Evolutionary conservation across 2,888 invertebrate genomes (phyloP).

Genomic region (Orthonychiurus folsomi): DNA sequence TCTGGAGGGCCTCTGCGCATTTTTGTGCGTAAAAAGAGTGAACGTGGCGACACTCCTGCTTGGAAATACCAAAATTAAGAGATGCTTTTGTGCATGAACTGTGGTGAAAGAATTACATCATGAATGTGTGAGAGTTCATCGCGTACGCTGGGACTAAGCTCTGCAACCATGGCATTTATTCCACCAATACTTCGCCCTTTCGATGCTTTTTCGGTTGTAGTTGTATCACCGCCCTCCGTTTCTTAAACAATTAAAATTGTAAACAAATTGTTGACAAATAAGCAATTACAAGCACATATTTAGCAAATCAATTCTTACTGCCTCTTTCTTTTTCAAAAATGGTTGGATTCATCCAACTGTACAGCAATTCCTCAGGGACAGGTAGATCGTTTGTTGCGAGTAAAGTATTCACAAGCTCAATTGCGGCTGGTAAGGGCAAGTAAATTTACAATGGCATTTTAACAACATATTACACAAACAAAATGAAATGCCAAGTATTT

Average conservation of each 20-base stretch:
- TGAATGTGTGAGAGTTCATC: slow-evolving; percentile 12
- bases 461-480: neutral
- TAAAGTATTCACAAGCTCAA: slow-evolving; percentile 68
- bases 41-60: slow-evolving; percentile 51
- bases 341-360: slow-evolving; percentile 55
- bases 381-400: slow-evolving; percentile 55
- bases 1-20: slow-evolving; percentile 63
- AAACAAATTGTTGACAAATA: neutral
- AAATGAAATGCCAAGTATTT: too few relatives aligned
- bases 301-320: neutral
- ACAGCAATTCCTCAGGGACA: slow-evolving; percentile 52
- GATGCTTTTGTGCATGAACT: too few relatives aligned
- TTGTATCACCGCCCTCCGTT: too few relatives aligned
- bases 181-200: slow-evolving; percentile 2
- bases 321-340: slow-evolving; percentile 11
- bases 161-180: neutral
- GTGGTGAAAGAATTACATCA: too few relatives aligned
- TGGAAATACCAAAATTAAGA: too few relatives aligned
- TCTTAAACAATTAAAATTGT: neutral
- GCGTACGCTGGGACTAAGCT: neutral
- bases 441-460: neutral
- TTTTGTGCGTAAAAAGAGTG: slow-evolving; percentile 71
- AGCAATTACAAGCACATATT: neutral
- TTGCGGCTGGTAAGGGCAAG: slow-evolving; percentile 53
- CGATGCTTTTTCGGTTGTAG: neutral